These are phyloP conservation scores for Spilarctia lutea DNA, from an alignment of 2,888 invertebrate species.

Conservation along the genomic window DNA sequence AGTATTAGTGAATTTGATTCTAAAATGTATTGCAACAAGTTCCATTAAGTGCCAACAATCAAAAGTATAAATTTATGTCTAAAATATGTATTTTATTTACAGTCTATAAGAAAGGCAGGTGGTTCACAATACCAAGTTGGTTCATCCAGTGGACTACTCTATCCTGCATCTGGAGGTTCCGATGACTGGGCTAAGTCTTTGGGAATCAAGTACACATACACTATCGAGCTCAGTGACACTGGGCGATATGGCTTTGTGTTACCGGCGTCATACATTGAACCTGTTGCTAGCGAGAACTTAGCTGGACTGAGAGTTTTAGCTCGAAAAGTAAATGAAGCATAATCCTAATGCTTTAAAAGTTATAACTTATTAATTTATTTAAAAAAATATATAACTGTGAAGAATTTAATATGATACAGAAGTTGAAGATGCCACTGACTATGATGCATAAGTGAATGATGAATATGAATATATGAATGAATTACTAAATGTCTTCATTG, in stretches of 20 bases:
- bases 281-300: slow-evolving; percentile 91
- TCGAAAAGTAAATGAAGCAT: slow-evolving; percentile 57
- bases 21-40: too few relatives aligned
- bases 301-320: slow-evolving; percentile 89
- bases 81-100: slow-evolving; percentile 47
- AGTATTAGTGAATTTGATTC: too few relatives aligned
- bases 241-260: slow-evolving; percentile 95
- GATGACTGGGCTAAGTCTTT: slow-evolving; percentile 97
- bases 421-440: neutral
- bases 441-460: neutral
- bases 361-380: slow-evolving; percentile 39
- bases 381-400: slow-evolving; percentile 3
- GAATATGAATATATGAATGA: too few relatives aligned
- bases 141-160: slow-evolving; percentile 91
- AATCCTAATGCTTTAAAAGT: slow-evolving; percentile 19
- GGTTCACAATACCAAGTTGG: slow-evolving; percentile 91
- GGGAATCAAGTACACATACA: slow-evolving; percentile 95
- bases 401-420: neutral
- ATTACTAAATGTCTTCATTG: neutral
- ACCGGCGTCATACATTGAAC: slow-evolving; percentile 91
- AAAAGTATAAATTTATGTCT: too few relatives aligned
- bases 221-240: slow-evolving; percentile 95
- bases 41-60: too few relatives aligned
- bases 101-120: slow-evolving; percentile 87
- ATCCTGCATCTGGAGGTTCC: slow-evolving; percentile 93